phyloP scores from a whole-genome alignment of 2,888 invertebrate species.

The Hemithea aestivaria region DNA sequence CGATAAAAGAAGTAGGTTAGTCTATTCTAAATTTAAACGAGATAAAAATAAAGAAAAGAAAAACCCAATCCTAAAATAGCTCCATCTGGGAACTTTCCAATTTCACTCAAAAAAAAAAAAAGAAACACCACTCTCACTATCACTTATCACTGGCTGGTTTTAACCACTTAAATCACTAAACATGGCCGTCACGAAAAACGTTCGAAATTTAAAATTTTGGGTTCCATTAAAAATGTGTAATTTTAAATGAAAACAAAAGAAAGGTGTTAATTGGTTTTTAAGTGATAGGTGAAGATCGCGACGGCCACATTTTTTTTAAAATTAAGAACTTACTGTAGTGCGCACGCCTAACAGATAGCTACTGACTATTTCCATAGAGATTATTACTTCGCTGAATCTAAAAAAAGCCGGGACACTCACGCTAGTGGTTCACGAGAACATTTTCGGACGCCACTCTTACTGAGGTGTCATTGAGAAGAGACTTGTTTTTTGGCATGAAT shows the following conservation, averaged over 20 bases:
- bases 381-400: slow-evolving; percentile 67
- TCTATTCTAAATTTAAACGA: slow-evolving; percentile 8
- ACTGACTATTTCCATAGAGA: slow-evolving; percentile 54
- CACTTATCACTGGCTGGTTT: slow-evolving; percentile 12
- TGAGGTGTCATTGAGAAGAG: slow-evolving; percentile 34
- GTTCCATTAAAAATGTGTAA: slow-evolving; percentile 1
- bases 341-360: slow-evolving; percentile 67
- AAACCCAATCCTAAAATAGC: slow-evolving; percentile 35
- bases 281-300: slow-evolving; percentile 22
- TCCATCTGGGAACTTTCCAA: slow-evolving; percentile 40
- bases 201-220: slow-evolving; percentile 14
- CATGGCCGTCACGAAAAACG: slow-evolving; percentile 12
- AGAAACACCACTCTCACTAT: slow-evolving; percentile 10
- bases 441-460: slow-evolving; percentile 41
- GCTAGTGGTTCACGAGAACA: slow-evolving; percentile 41
- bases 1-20: neutral
- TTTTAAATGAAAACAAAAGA: too few relatives aligned
- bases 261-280: slow-evolving; percentile 8
- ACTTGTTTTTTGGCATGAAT: slow-evolving; percentile 26
- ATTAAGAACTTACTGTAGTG: slow-evolving; percentile 64
- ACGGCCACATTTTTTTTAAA: slow-evolving; percentile 31
- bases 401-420: slow-evolving; percentile 69
- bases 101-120: slow-evolving; percentile 28
- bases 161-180: slow-evolving; percentile 8
- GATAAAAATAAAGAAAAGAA: slow-evolving; percentile 18